phyloP scores from a whole-genome alignment of 1,140 invertebrate species.

The Drosophila albomicans region DNA sequence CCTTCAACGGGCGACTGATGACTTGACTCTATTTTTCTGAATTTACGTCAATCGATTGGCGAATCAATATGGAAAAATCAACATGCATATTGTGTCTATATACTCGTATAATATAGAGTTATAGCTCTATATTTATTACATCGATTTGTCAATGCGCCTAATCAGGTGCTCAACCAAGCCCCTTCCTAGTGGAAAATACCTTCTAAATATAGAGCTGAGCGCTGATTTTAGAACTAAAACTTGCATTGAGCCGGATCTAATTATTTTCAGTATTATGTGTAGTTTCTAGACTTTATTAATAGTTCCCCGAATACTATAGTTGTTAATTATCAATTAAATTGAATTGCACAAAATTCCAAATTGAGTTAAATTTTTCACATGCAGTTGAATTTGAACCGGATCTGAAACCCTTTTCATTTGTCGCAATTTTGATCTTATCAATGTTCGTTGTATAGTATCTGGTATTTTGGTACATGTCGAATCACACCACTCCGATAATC shows the following conservation, averaged over 20 bases:
- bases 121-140: conserved; percentile 9
- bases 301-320: neutral
- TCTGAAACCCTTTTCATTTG: conserved; percentile 8
- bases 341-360: neutral
- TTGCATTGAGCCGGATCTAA: conserved; percentile 33
- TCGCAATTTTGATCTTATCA: conserved; percentile 17
- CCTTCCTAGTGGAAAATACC: conserved; percentile 39
- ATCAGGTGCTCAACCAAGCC: conserved; percentile 39
- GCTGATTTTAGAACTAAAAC: conserved; percentile 15
- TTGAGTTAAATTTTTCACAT: too few species aligned
- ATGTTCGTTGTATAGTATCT: neutral
- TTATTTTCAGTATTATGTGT: neutral
- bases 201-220: conserved; percentile 44
- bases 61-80: conserved; percentile 45
- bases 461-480: conserved; percentile 1
- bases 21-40: conserved; percentile 34
- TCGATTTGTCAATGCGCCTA: conserved; percentile 7
- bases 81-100: conserved; percentile 5
- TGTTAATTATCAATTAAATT: neutral
- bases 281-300: neutral
- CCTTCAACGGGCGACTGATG: conserved; percentile 2
- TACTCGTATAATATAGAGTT: neutral
- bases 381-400: conserved; percentile 9
- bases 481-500: conserved; percentile 56
- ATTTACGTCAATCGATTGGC: conserved; percentile 43